Evolutionary conservation across 2,888 invertebrate species (phyloP).

Genomic region (Ptychoptera albimana): DNA sequence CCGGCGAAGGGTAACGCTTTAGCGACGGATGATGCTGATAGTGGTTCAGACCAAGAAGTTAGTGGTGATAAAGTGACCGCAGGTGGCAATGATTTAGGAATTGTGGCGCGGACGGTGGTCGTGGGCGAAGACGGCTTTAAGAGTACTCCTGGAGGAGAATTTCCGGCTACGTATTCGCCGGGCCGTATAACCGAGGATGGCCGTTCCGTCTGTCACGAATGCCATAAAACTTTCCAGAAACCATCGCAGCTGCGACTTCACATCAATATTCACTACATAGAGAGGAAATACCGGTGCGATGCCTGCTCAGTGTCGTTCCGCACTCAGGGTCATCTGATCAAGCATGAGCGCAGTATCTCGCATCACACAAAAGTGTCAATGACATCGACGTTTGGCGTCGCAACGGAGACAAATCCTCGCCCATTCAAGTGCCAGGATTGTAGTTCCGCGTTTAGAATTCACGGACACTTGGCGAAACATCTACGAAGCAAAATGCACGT

Average conservation of each 20-base stretch:
- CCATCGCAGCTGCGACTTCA: conserved; percentile 80
- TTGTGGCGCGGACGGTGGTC: conserved; percentile 30
- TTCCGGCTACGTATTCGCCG: conserved; percentile 30
- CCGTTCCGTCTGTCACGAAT: conserved; percentile 65
- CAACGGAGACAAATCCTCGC: conserved; percentile 76
- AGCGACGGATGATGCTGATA: conserved; percentile 14
- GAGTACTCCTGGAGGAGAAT: conserved; percentile 28
- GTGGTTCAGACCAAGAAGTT: conserved; percentile 14
- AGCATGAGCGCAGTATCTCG: conserved; percentile 81
- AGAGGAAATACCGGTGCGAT: conserved; percentile 80
- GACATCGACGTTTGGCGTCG: conserved; percentile 70
- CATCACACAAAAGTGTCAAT: conserved; percentile 86
- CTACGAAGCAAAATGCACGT: conserved; percentile 92
- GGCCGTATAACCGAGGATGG: conserved; percentile 50
- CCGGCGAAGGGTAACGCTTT: conserved; percentile 3
- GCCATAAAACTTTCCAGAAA: conserved; percentile 83
- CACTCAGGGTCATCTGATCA: conserved; percentile 80
- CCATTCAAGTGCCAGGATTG: conserved; percentile 95
- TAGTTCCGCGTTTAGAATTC: conserved; percentile 89
- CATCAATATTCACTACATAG: conserved; percentile 91
- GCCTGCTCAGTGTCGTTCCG: conserved; percentile 83
- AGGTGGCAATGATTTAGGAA: conserved; percentile 15
- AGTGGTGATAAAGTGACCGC: conserved; percentile 1
- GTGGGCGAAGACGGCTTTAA: conserved; percentile 46
- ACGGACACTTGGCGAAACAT: conserved; percentile 94